Evolutionary conservation across 2,113 vertebrate genomes (phyloP).

Genomic region (Typhlomys cinereus): DNA sequence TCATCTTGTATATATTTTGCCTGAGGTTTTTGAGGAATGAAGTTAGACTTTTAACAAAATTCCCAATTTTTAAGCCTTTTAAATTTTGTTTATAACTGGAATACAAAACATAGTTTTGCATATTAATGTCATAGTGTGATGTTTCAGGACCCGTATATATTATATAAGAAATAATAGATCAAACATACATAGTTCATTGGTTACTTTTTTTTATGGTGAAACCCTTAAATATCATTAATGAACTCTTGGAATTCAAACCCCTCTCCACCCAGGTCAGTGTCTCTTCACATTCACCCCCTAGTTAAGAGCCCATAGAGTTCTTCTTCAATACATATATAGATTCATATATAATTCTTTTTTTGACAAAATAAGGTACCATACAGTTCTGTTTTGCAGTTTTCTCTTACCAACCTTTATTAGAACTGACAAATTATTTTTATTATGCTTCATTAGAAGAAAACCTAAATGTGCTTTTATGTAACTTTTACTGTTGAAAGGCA

Average conservation of each 20-base stretch:
- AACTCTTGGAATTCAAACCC: too few relatives aligned
- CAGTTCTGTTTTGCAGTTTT: neutral
- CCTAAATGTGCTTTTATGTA: neutral
- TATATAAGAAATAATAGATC: neutral
- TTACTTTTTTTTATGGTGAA: neutral
- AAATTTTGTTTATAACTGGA: neutral
- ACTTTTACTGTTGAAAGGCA: neutral
- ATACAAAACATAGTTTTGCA: too few relatives aligned
- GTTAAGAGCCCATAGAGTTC: neutral
- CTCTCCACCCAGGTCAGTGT: too few relatives aligned
- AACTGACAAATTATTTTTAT: neutral
- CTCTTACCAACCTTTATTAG: neutral
- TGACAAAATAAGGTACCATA: neutral
- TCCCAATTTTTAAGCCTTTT: neutral
- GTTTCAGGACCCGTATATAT: neutral
- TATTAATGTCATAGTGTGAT: neutral
- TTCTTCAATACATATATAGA: neutral
- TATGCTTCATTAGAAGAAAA: neutral
- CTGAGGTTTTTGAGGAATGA: neutral
- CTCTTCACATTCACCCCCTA: neutral
- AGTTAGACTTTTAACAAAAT: slow-evolving; percentile 15
- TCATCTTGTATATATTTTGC: neutral
- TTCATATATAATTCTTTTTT: neutral
- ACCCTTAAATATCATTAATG: too few relatives aligned
- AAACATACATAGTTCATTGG: neutral